Conservation (phyloP, 2,888 invertebrate genomes). For the Drosophila atripex region DNA sequence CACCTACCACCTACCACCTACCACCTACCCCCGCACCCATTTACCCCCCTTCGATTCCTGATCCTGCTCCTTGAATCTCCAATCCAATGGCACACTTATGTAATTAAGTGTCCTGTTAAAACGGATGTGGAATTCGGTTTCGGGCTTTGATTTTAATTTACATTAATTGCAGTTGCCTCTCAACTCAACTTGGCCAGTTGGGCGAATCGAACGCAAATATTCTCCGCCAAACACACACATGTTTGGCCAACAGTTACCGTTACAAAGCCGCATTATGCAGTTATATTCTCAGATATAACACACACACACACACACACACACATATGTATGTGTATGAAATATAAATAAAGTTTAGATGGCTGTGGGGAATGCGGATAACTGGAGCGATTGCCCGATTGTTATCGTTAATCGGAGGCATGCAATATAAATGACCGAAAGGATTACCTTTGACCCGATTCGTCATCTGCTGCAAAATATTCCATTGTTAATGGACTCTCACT, state of each 20-base stretch:
- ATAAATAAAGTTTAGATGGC: background rate
- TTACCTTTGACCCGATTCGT: constrained; percentile 6
- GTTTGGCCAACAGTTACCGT: constrained; percentile 1
- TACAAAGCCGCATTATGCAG: background rate
- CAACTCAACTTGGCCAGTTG: constrained; percentile 41
- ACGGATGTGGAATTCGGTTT: constrained; percentile 76
- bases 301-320: no score
- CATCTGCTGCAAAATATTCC: constrained; percentile 12
- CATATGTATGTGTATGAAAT: no score
- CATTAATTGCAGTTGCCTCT: constrained; percentile 75
- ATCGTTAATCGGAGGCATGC: constrained; percentile 7
- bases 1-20: no score
- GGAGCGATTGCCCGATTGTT: background rate
- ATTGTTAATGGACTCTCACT: constrained; percentile 24
- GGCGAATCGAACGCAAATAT: constrained; percentile 29
- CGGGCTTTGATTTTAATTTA: constrained; percentile 76
- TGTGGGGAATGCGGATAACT: background rate
- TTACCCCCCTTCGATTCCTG: no score
- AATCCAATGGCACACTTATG: constrained; percentile 68
- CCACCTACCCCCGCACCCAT: no score
- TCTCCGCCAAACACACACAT: background rate
- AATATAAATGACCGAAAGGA: constrained; percentile 4
- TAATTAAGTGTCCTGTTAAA: constrained; percentile 75
- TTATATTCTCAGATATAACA: constrained; percentile 1
- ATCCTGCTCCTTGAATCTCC: constrained; percentile 3